A percentile compares a stretch with the other conserved stretches of the same genome.
Evolutionary conservation across 2,888 invertebrate species (phyloP).

Genomic region (Caenorhabditis sp.): DNA sequence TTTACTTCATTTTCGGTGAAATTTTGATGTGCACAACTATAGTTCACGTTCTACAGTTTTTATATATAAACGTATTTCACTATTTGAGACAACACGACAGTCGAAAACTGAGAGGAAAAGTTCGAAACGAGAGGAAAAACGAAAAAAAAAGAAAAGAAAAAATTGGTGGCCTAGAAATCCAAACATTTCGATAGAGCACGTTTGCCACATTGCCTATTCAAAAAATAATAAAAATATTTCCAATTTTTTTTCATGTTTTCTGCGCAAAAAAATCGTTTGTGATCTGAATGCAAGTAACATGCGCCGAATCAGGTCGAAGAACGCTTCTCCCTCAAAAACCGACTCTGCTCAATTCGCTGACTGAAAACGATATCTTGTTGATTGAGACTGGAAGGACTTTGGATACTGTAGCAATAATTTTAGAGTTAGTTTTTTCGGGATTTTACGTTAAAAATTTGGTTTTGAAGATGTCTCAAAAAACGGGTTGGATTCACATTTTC

Average conservation of each 20-base stretch:
- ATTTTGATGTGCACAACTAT: too few relatives aligned
- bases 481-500: slow-evolving; percentile 22
- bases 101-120: too few relatives aligned
- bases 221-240: too few relatives aligned
- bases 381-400: slow-evolving; percentile 11
- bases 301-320: not conserved
- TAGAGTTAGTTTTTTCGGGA: slow-evolving; percentile 10
- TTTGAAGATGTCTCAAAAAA: slow-evolving; percentile 26
- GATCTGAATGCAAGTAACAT: not conserved
- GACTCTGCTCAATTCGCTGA: not conserved
- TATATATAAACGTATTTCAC: too few relatives aligned
- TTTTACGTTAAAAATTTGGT: not conserved
- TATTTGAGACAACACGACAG: too few relatives aligned
- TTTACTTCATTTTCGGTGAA: too few relatives aligned
- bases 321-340: not conserved
- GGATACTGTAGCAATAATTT: slow-evolving; percentile 9
- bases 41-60: too few relatives aligned
- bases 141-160: too few relatives aligned
- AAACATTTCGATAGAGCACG: too few relatives aligned
- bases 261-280: not conserved
- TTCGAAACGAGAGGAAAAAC: too few relatives aligned
- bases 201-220: not conserved
- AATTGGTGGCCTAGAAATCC: too few relatives aligned
- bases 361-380: slow-evolving; percentile 13
- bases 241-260: not conserved